Evolutionary conservation across 1,140 invertebrate genomes (phyloP).

Genomic region (Drosophila azteca): DNA sequence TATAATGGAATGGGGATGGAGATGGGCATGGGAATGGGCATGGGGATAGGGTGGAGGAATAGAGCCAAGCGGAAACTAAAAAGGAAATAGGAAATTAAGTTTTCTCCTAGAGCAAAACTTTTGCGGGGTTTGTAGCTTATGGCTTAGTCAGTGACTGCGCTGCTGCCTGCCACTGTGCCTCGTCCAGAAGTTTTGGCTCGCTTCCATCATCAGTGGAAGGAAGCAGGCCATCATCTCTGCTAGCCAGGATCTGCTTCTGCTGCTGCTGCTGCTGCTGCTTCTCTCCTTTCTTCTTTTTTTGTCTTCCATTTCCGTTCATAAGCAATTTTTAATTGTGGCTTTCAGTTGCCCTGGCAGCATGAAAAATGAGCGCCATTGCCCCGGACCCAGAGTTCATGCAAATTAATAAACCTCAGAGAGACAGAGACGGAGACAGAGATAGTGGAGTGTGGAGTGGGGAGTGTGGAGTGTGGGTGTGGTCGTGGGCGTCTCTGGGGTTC

Average conservation of each 20-base stretch:
- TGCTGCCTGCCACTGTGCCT: too few species aligned
- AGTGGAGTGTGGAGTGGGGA: slow-evolving; percentile 30
- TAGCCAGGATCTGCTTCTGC: not conserved
- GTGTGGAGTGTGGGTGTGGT: slow-evolving; percentile 14
- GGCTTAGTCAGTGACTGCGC: slow-evolving; percentile 5
- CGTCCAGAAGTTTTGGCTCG: slow-evolving; percentile 19
- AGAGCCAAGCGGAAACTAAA: slow-evolving; percentile 33
- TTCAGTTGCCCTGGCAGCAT: slow-evolving; percentile 59
- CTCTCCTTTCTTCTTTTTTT: slow-evolving; percentile 30
- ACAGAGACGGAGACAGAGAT: slow-evolving; percentile 5
- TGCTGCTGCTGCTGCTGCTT: not conserved
- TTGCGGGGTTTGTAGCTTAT: slow-evolving; percentile 51
- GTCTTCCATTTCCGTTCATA: slow-evolving; percentile 72
- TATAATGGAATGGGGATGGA: too few species aligned
- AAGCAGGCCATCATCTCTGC: not conserved
- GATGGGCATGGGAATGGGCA: slow-evolving; percentile 1
- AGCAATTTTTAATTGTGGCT: slow-evolving; percentile 80
- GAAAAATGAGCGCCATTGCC: slow-evolving; percentile 68
- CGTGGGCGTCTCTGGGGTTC: not conserved
- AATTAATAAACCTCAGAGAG: slow-evolving; percentile 76
- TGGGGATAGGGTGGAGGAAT: not conserved
- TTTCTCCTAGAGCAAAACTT: slow-evolving; percentile 50
- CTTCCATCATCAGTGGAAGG: slow-evolving; percentile 16
- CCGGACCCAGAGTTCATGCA: slow-evolving; percentile 67
- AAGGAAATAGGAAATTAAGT: slow-evolving; percentile 76